Conservation (phyloP, 2,113 vertebrate species). For the Grallaria varia region DNA sequence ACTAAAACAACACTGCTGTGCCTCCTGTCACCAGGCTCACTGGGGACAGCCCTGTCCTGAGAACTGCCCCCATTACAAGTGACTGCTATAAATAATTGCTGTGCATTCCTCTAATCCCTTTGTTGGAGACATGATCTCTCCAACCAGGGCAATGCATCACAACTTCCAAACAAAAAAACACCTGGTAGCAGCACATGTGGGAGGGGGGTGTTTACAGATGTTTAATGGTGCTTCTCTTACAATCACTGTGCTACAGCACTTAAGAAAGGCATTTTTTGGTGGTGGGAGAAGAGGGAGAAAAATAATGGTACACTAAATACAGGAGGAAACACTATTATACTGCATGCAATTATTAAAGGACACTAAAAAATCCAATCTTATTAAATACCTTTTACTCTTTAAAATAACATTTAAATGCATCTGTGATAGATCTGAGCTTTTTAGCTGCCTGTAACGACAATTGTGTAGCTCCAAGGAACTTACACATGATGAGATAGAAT, state of each 20-base stretch:
- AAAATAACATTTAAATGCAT: background rate
- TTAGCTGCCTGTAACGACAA: background rate
- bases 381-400: slow-evolving; percentile 22
- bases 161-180: background rate
- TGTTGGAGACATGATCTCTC: background rate
- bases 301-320: background rate
- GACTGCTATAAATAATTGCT: background rate
- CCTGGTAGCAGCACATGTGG: background rate
- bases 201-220: background rate
- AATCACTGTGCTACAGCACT: background rate
- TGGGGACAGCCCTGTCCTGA: background rate
- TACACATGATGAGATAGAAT: background rate
- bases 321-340: background rate
- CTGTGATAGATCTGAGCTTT: background rate
- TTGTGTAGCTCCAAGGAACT: background rate
- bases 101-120: background rate
- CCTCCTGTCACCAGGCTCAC: background rate
- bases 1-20: rapidly evolving
- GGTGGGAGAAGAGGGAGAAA: background rate
- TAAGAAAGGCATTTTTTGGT: background rate
- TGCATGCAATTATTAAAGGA: background rate
- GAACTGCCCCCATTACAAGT: background rate
- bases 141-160: background rate
- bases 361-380: background rate
- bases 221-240: slow-evolving; percentile 40